Percentiles rank a stretch among this genome's conserved stretches.
phyloP scores from a whole-genome alignment of 1,140 invertebrate species.

The Drosophila santomea region DNA sequence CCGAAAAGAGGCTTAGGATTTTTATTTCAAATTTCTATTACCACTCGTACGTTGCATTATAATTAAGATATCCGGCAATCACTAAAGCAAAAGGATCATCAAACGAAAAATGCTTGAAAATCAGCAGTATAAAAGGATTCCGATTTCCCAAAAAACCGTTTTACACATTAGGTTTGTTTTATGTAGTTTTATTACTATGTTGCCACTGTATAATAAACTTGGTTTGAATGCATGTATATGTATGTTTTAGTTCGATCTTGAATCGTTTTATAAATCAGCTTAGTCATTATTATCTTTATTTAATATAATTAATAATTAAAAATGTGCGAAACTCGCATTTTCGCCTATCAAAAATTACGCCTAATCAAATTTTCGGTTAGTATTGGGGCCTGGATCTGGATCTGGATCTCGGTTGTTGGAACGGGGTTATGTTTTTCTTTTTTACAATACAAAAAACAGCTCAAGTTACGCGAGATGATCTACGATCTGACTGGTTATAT shows the following conservation, averaged over 20 bases:
- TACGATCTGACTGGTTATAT: constrained; percentile 62
- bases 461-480: constrained; percentile 57
- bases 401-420: constrained; percentile 14
- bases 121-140: background rate
- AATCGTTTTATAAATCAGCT: constrained; percentile 64
- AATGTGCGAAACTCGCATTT: constrained; percentile 61
- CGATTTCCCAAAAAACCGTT: background rate
- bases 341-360: constrained; percentile 70
- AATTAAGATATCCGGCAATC: background rate
- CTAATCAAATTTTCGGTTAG: constrained; percentile 53
- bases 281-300: constrained; percentile 54
- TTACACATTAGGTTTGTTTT: constrained; percentile 31
- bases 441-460: constrained; percentile 59
- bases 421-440: constrained; percentile 16
- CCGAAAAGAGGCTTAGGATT: background rate
- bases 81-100: too few species aligned
- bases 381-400: constrained; percentile 14
- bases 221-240: constrained; percentile 61
- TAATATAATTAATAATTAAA: constrained; percentile 54
- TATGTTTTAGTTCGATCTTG: constrained; percentile 32
- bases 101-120: too few species aligned
- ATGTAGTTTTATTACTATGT: constrained; percentile 69
- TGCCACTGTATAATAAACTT: constrained; percentile 63
- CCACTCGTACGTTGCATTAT: background rate
- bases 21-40: background rate